Base-by-base conservation (phyloP, 2,113 vertebrate species). In the Perccottus glenii region DNA sequence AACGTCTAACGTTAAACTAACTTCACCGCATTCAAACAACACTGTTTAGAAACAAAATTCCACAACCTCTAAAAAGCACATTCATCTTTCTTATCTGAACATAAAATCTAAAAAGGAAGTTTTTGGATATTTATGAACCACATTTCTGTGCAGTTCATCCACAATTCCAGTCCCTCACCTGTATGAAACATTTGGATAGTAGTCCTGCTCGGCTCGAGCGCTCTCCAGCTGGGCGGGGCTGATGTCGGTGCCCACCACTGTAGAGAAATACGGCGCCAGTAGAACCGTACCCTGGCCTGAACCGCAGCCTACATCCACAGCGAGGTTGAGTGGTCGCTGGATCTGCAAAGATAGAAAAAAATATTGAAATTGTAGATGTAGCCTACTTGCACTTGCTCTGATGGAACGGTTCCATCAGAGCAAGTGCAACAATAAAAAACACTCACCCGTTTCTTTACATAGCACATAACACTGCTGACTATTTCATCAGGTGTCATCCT, bases 221-320 rank as follows among this genome's bases (percentile, higher is more conserved):
- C 90, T 63, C 56, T 94, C 89, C 42, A 96, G 76, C 78, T 96
- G 94, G 0, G 94, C 94, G 44, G 91, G 85, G 0, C 94, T 96
- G 44, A 95, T 87, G 3, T 95, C 95, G 0, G 78, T 93, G 33
- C 93, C 94, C 63, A 95, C 84, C 75, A 95, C 94, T 32, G 82
- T 89, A 47, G 64, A 42, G 74, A 95, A 95, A 71, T 91, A 87
- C 47, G 90, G 77, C 0, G 91, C 91, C 45, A 96, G 86, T 27
- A 91, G 80, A 9, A 50, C 46, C 0, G 93, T 95, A 42, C 93
- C 92, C 80, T 95, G 94, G 4, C 94, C 95, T 0, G 94, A 91
- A 3, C 95, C 94, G 1, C 95, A 95, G 4, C 95, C 95, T 0
- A 96, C 93, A 1, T 95, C 95, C 83, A 93, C 91, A 0, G 90